These are phyloP conservation scores for Sarotherodon lohbergeri DNA, from an alignment of 2,113 vertebrate genomes.

Conservation along the genomic window DNA sequence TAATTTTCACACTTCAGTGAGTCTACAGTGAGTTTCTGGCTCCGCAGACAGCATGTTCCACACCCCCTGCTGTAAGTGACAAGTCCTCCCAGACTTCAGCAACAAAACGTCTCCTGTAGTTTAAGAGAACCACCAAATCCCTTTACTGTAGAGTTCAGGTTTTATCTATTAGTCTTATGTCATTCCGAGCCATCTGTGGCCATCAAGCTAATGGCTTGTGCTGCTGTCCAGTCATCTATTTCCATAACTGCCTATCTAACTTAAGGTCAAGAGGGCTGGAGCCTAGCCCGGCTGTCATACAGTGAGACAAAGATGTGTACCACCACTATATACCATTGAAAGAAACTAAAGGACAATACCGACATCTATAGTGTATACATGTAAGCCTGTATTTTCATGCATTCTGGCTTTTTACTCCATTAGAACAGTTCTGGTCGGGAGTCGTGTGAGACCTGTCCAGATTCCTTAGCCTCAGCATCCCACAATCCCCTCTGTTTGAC, in stretches of 20 bases:
- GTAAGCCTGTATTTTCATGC: neutral
- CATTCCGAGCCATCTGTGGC: neutral
- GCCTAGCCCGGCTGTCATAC: neutral
- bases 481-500: neutral
- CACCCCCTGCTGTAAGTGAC: neutral
- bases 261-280: neutral
- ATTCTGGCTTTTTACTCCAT: neutral
- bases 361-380: neutral
- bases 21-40: neutral
- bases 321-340: neutral
- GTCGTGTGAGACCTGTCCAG: neutral
- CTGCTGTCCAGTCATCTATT: neutral
- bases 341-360: neutral
- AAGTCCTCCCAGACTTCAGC: neutral
- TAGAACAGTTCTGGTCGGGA: neutral
- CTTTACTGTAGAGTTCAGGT: neutral
- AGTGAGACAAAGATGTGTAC: neutral
- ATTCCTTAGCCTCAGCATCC: neutral
- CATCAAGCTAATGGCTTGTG: neutral
- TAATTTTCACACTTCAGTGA: neutral
- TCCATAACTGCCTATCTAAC: neutral
- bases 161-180: neutral
- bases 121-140: neutral
- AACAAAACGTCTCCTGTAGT: neutral
- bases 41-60: neutral